Evolutionary conservation across 1,140 invertebrate genomes (phyloP).

Genomic region (Oedothorax gibbosus): DNA sequence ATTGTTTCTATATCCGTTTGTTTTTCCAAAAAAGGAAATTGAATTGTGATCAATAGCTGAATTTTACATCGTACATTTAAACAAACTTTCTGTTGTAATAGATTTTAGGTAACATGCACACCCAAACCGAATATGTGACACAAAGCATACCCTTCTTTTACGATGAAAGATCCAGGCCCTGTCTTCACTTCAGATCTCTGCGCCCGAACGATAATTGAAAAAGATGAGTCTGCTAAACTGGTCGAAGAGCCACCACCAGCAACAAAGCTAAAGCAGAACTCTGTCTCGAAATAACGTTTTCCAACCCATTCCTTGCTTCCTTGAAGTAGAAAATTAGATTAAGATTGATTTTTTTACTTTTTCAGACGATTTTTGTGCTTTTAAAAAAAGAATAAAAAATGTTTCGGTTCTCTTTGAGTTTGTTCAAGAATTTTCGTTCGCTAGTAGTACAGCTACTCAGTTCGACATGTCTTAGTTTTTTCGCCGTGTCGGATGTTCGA

Average conservation of each 20-base stretch:
- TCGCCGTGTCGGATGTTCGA: no score
- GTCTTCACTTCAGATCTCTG: background rate
- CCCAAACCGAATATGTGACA: background rate
- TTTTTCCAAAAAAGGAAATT: no score
- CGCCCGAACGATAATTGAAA: constrained; percentile 3
- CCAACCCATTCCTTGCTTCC: constrained; percentile 1
- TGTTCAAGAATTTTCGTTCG: constrained; percentile 6
- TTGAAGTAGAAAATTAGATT: constrained; percentile 39
- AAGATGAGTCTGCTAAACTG: constrained; percentile 11
- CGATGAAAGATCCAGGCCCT: constrained; percentile 4
- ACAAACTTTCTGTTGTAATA: no score
- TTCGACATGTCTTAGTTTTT: constrained; percentile 7
- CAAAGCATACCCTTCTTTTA: background rate
- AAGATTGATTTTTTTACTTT: constrained; percentile 27
- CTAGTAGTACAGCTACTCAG: background rate
- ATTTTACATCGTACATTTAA: no score
- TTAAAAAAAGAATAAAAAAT: background rate
- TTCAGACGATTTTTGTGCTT: background rate
- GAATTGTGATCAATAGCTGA: no score
- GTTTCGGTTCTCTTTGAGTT: background rate
- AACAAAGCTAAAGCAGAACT: background rate
- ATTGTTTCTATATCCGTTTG: no score
- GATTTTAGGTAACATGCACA: no score
- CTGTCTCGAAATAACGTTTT: constrained; percentile 10
- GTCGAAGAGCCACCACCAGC: background rate